phyloP scores from a whole-genome alignment of 2,797 vertebrate genomes.

The Smutsia temminckii region DNA sequence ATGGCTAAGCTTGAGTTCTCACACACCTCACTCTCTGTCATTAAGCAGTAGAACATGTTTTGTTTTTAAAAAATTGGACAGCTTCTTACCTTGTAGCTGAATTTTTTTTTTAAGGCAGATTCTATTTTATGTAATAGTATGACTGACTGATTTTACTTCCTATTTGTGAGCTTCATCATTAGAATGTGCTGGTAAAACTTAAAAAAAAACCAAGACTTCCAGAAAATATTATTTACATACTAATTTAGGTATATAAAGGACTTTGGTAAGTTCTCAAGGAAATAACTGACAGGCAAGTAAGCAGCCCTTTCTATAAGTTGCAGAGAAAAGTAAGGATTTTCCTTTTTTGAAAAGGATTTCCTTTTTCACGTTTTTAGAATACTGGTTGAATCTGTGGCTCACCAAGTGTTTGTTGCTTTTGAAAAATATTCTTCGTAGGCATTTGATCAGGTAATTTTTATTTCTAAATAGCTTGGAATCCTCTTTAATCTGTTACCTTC shows the following conservation, averaged over 20 bases:
- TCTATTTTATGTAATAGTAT: not conserved
- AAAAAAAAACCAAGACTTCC: not conserved
- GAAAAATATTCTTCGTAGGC: conserved; percentile 24
- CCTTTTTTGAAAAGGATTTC: not conserved
- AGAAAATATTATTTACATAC: not conserved
- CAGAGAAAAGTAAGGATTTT: conserved; percentile 41
- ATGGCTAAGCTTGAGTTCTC: not conserved
- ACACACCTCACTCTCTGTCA: not conserved
- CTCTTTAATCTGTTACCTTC: conserved; percentile 24
- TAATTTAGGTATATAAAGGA: not conserved
- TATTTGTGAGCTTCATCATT: not conserved
- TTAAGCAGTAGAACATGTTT: not conserved
- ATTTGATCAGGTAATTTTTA: conserved; percentile 44
- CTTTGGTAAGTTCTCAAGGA: not conserved
- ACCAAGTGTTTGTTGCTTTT: conserved; percentile 28
- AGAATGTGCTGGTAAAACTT: not conserved
- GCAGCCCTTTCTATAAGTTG: not conserved
- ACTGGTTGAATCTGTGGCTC: not conserved
- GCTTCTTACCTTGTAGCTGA: not conserved
- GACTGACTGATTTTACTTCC: not conserved
- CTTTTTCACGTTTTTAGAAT: conserved; percentile 11
- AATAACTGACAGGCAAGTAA: not conserved
- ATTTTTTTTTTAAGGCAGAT: conserved; percentile 2
- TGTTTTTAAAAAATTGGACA: not conserved
- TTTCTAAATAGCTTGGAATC: not conserved